Conservation (phyloP, 2,113 vertebrate species). For the Taxidea taxus region DNA sequence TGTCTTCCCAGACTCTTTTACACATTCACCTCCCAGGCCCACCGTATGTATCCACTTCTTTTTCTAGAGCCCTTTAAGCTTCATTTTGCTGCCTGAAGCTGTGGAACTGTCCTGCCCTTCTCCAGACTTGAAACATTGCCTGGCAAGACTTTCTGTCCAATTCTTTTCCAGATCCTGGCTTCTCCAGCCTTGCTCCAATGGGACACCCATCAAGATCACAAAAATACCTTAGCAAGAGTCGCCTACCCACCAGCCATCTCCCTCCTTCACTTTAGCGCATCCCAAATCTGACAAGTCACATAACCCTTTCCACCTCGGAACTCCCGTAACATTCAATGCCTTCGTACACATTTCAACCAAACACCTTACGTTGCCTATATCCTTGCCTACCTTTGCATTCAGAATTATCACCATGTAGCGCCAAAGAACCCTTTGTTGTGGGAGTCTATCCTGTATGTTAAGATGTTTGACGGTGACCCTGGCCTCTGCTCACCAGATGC, state of each 20-base stretch:
- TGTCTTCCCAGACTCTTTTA: not conserved
- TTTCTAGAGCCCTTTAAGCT: not conserved
- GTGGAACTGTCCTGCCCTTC: not conserved
- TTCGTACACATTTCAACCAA: not conserved
- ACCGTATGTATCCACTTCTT: not conserved
- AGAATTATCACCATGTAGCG: not conserved
- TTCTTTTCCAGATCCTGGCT: not conserved
- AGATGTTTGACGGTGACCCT: not conserved
- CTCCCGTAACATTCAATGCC: not conserved
- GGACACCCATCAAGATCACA: not conserved
- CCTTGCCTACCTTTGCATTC: not conserved
- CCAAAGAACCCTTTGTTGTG: not conserved
- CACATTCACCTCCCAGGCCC: not conserved
- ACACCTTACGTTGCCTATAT: not conserved
- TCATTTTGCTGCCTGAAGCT: not conserved
- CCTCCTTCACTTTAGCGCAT: not conserved
- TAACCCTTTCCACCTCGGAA: not conserved
- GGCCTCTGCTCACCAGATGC: not conserved
- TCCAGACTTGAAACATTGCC: not conserved
- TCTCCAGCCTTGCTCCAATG: not conserved
- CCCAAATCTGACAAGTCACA: not conserved
- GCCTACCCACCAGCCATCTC: not conserved
- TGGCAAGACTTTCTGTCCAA: not conserved
- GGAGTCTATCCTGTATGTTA: not conserved
- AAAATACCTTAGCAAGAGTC: not conserved